Base-by-base conservation (phyloP, 2,113 vertebrate species). In the Zapus hudsonius region DNA sequence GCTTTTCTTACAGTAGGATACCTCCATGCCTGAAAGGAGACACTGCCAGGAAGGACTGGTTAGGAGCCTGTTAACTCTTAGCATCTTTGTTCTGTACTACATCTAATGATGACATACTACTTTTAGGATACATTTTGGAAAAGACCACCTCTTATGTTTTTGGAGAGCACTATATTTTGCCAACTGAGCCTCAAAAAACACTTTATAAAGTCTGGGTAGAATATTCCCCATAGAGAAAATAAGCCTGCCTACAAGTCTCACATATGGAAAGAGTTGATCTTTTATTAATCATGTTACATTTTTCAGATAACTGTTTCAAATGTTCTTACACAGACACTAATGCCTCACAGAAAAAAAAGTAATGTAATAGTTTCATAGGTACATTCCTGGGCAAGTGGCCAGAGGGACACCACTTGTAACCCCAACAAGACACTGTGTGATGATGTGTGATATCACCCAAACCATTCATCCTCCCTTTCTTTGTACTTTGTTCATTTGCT, bases 391-490 rank as follows among this genome's bases (percentile, higher is more conserved):
- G 86, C 27, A 83, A 66, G 31, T 47, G 63, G 47, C 79, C 86
- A 92, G 74, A 47, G 47, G 36, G 40, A 29, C 79, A 33, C n/a
- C 79, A 29, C 38, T 3, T n/a, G 57, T 67, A 69, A 92, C 61
- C 27, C 31, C 20, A 76, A 29, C 36, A 31, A 80, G 81, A 92
- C 2, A 20, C 76, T 74, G 87, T 79, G 25, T 75, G 61, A 89
- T 87, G 79, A 78, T 76, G 72, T 59, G 25, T 95, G 78, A 94
- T 82, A 92, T 94, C 91, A 87, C 90, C 40, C 47, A 72, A 78
- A 38, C 52, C 52, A 84, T 84, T 78, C 25, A 23, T 89, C 78
- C 73, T 83, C 44, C 15, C 23, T 84, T 64, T 74, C 55, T 89
- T 83, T 92, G 23, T 29, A 61, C 44, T 88, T 94, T 67, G 16